Evolutionary conservation across 2,888 invertebrate genomes (phyloP).

Genomic region (Hartigia nigra): DNA sequence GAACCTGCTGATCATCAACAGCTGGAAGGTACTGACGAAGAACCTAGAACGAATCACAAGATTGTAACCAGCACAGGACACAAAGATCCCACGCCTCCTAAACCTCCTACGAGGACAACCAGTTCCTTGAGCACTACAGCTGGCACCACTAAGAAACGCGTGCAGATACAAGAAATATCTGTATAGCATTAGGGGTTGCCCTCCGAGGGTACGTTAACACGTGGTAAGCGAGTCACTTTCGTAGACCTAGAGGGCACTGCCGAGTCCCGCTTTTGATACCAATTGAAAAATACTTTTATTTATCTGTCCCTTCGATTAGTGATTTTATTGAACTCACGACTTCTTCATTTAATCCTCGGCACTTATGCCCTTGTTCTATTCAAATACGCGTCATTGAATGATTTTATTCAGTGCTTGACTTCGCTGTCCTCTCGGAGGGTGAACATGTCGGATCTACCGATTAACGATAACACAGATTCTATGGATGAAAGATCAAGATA

Average conservation of each 20-base stretch:
- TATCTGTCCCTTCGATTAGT: neutral
- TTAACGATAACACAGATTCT: too few relatives aligned
- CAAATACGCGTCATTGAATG: too few relatives aligned
- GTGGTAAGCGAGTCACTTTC: slow-evolving; percentile 61
- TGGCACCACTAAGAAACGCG: slow-evolving; percentile 78
- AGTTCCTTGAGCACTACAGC: slow-evolving; percentile 55
- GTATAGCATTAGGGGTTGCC: slow-evolving; percentile 73
- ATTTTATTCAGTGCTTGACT: too few relatives aligned
- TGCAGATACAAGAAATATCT: slow-evolving; percentile 84
- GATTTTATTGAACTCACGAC: neutral
- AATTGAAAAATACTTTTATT: slow-evolving; percentile 18
- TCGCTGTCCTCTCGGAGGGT: too few relatives aligned
- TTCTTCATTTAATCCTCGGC: too few relatives aligned
- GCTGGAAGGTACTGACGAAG: slow-evolving; percentile 1
- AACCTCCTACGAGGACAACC: slow-evolving; percentile 60
- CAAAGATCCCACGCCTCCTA: slow-evolving; percentile 52
- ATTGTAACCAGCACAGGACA: slow-evolving; percentile 31
- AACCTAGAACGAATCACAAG: neutral
- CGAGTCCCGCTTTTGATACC: slow-evolving; percentile 52
- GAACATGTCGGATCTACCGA: too few relatives aligned
- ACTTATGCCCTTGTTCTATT: too few relatives aligned
- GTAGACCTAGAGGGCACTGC: slow-evolving; percentile 48
- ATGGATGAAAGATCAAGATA: too few relatives aligned
- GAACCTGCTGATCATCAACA: slow-evolving; percentile 16
- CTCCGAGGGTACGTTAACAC: slow-evolving; percentile 58